phyloP scores from a whole-genome alignment of 2,888 invertebrate species.

The Morpho deidamia region DNA sequence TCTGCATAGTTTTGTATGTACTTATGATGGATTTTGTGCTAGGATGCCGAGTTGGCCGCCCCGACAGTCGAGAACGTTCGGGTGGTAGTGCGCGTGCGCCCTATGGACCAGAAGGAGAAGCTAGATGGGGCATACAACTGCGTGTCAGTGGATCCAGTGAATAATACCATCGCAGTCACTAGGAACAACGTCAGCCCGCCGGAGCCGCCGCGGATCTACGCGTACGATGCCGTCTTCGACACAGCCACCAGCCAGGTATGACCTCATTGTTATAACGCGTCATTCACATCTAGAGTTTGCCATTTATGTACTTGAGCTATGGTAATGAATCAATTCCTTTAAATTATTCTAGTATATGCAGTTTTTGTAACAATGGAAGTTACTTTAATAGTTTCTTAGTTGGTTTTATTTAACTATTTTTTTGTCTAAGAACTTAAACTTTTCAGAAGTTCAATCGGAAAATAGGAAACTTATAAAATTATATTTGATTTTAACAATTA shows the following conservation, averaged over 20 bases:
- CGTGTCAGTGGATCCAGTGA: conserved; percentile 86
- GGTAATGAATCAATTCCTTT: no score
- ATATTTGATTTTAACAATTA: no score
- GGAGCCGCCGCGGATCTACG: conserved; percentile 92
- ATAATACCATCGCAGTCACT: conserved; percentile 87
- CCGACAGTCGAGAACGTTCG: conserved; percentile 94
- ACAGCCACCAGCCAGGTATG: conserved; percentile 88
- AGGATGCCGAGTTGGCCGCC: conserved; percentile 71
- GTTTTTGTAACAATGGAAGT: no score
- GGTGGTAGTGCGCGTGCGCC: conserved; percentile 96
- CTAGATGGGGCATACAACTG: conserved; percentile 84
- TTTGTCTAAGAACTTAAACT: no score
- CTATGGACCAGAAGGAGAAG: conserved; percentile 92
- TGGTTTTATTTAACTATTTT: no score
- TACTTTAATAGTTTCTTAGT: no score
- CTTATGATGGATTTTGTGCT: neutral
- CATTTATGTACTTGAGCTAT: neutral
- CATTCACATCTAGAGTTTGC: neutral
- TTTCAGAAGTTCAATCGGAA: no score
- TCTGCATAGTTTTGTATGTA: neutral
- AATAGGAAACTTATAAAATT: no score
- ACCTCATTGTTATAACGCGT: neutral
- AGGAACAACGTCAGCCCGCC: conserved; percentile 84
- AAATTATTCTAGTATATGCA: no score
- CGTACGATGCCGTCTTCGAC: conserved; percentile 97